Evolutionary conservation across 2,113 vertebrate species (phyloP), one percentile per base, ranked within the genome.

Genomic region (Phyllostomus hastatus): DNA sequence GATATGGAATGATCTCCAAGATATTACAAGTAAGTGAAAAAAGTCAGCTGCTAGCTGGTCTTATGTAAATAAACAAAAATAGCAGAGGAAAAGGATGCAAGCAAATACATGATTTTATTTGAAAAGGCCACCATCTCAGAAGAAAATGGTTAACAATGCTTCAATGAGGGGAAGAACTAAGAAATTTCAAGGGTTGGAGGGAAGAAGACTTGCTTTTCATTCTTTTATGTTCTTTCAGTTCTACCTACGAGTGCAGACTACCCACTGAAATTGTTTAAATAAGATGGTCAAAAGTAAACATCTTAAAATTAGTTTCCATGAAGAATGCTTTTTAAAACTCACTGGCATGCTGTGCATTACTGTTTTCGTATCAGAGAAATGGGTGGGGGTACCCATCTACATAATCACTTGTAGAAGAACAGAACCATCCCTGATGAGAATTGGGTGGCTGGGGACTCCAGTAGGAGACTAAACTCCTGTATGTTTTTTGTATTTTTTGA

Each of bases 251-350:
- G 19, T 92, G 31, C 41, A 81, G 10, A 59, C 14, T 54, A 46
- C 10, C n/a, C 43, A 72, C 19, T 69, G 73, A 91, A 41, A 41
- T 11, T 41, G 75, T 69, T 52, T 5, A 88, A 91, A 88, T 64
- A 75, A 94, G 48, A 78, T 26, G 16, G 69, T 57, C 22, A 50
- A 59, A 80, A 87, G 61, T 86, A 92, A 89, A 59, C 19, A 82
- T 64, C 24, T 87, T 54, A 70, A 89, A 83, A 83, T 70, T 92
- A 87, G 54, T 83, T 96, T 96, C 43, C 10, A 72, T 75, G 81
- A 61, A 90, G 50, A 69, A 61, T 83, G 52, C 26, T 57, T 96
- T 52, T 94, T 70, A 86, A 82, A 82, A 22, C 50, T 95, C 52
- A 96, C 22, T n/a, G 66, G 24, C 24, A 38, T 70, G 59, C 12